A percentile compares a stretch with the other conserved stretches of the same genome.
These are phyloP conservation scores for Apostichopus californicus DNA, from an alignment of 35 echinoderm and acorn worm species.

Conservation along the genomic window DNA sequence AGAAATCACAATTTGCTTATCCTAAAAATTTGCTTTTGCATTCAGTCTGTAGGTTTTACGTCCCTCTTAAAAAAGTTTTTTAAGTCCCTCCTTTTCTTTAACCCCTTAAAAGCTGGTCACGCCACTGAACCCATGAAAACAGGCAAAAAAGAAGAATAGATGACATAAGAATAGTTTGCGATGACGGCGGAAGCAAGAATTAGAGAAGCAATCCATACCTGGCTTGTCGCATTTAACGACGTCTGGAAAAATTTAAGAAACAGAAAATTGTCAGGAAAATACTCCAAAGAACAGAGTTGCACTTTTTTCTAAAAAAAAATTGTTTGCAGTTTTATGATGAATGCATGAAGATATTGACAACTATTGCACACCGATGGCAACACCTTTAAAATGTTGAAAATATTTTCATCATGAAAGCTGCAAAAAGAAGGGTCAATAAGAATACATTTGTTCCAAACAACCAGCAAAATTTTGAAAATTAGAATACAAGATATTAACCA, in stretches of 20 bases:
- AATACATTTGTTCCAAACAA: too few species aligned
- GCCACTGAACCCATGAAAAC: background rate
- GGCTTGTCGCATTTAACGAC: slow-evolving; percentile 1
- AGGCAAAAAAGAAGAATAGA: background rate
- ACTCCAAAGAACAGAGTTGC: background rate
- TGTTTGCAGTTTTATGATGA: background rate
- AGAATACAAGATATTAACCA: too few species aligned
- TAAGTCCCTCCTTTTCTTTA: too few species aligned
- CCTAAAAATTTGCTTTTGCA: too few species aligned
- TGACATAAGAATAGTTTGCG: background rate
- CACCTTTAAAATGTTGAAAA: too few species aligned
- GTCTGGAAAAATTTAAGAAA: slow-evolving; percentile 8
- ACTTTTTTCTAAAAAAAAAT: background rate
- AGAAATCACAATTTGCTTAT: too few species aligned
- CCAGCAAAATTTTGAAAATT: too few species aligned
- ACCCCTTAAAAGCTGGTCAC: background rate
- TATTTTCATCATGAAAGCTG: too few species aligned
- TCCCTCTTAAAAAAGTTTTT: too few species aligned
- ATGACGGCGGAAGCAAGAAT: slow-evolving; percentile 1
- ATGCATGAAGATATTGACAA: background rate
- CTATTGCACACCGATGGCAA: too few species aligned
- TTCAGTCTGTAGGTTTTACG: too few species aligned
- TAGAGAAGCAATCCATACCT: background rate
- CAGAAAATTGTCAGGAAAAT: background rate
- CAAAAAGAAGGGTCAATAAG: too few species aligned